Evolutionary conservation across 2,113 vertebrate genomes (phyloP), one percentile per base, ranked within the genome.

Genomic region (Callipepla californica): DNA sequence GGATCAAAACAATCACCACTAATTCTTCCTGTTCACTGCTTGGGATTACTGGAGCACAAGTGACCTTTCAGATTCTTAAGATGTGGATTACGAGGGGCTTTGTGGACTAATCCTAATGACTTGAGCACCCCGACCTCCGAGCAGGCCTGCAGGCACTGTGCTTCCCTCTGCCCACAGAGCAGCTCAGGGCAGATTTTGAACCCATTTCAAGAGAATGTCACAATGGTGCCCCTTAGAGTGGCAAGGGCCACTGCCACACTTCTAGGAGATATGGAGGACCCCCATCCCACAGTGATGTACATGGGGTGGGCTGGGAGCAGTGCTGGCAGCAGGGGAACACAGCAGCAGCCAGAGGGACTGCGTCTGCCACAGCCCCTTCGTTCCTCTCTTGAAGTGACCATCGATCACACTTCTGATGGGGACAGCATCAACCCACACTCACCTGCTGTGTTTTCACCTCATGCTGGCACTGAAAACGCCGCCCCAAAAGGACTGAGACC

Each of bases 61-160:
- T 51, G 87, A 96, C 96, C 96, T 96, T 94, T 96, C 5, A 22
- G 89, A 93, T 90, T 94, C 96, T 96, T 95, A 96, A 95, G 89
- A 74, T 94, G 74, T 90, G 90, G 95, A 93, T 96, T 96, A 94
- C 0, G 4, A 94, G 89, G 79, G 76, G 89, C 69, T 95, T 96
- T 92, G 80, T 34, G 32, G 1, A 61, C 93, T 96, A 94, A 96
- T 90, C 91, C 94, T 96, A 95, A 96, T 91, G 91, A 95, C 76
- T 85, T 91, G 91, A 95, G 89, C 72, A 87, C 91, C 67, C 87
- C 36, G 87, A 95, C 79, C 87, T 85, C 95, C 77, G 87, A 95
- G 55, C 72, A 74, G 75, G 87, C 77, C 85, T 63, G 94, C 10
- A 22, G 80, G 89, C 89, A 70, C 87, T 92, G 93, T 85, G 92